A percentile compares a stretch with the other conserved stretches of the same genome.
Conservation (phyloP, 1,140 invertebrate species). For the Cherax destructor region DNA sequence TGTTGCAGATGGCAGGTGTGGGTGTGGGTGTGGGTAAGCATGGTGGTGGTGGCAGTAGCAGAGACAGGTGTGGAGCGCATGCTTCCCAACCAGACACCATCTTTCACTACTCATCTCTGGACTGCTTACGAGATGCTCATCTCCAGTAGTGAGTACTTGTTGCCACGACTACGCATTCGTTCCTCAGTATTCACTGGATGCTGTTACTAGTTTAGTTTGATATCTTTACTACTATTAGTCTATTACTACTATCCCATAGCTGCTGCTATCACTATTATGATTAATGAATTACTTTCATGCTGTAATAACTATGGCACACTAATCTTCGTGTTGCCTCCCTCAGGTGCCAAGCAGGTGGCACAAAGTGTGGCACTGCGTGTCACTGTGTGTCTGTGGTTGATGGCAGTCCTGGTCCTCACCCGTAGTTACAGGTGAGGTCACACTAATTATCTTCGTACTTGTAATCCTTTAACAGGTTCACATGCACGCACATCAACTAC, state of each 20-base stretch:
- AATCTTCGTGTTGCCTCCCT: not conserved
- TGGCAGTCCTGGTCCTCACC: slow-evolving; percentile 19
- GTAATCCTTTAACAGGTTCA: not conserved
- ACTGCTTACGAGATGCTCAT: slow-evolving; percentile 16
- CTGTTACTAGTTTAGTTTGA: not conserved
- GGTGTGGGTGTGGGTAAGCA: not conserved
- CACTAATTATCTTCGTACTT: too few species aligned
- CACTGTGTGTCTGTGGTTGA: slow-evolving; percentile 6
- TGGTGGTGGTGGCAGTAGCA: not conserved
- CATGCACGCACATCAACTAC: not conserved
- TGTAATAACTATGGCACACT: too few species aligned
- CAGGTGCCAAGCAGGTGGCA: not conserved
- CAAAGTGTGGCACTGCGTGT: not conserved
- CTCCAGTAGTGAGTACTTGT: slow-evolving; percentile 12
- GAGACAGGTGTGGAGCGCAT: not conserved
- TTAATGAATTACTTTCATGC: too few species aligned
- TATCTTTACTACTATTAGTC: not conserved
- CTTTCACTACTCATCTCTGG: not conserved
- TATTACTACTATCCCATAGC: too few species aligned
- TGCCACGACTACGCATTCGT: not conserved
- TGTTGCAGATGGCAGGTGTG: slow-evolving; percentile 32
- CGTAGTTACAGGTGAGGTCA: slow-evolving; percentile 17
- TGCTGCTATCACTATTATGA: too few species aligned
- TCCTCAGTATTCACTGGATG: not conserved
- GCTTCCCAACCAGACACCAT: not conserved